Evolutionary conservation across 2,113 vertebrate genomes (phyloP).

Genomic region (Leiothrix lutea): DNA sequence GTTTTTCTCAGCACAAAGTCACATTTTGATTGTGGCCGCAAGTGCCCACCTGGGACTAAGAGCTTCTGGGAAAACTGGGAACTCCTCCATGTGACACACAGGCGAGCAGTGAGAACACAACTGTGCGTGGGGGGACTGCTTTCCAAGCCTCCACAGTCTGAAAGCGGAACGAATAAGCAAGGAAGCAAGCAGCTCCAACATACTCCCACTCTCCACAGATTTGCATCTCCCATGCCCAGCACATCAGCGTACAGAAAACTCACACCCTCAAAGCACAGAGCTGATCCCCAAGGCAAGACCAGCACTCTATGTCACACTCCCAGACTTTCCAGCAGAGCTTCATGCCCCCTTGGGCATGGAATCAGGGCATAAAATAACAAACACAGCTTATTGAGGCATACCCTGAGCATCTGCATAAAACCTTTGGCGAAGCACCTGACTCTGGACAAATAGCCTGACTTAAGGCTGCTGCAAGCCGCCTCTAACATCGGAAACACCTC

Average conservation of each 20-base stretch:
- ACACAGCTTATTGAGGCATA: neutral
- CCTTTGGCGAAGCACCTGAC: neutral
- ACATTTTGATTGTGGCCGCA: neutral
- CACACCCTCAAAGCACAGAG: neutral
- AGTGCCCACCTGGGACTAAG: neutral
- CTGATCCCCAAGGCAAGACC: neutral
- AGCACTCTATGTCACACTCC: neutral
- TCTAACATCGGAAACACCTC: neutral
- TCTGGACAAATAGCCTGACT: neutral
- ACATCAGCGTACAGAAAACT: neutral
- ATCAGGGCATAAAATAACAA: neutral
- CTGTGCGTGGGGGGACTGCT: fast-evolving
- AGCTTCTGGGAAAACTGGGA: neutral
- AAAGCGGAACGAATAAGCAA: neutral
- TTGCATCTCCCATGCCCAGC: neutral
- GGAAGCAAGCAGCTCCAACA: neutral
- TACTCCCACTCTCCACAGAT: neutral
- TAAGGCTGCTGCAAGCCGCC: neutral
- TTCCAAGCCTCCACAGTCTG: neutral
- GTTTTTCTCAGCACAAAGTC: neutral
- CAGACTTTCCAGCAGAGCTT: neutral
- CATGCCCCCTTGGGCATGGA: neutral
- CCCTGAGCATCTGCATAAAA: neutral
- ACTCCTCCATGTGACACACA: neutral
- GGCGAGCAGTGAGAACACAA: neutral